Conservation (phyloP, 2,888 invertebrate species). For the Patella pellucida region DNA sequence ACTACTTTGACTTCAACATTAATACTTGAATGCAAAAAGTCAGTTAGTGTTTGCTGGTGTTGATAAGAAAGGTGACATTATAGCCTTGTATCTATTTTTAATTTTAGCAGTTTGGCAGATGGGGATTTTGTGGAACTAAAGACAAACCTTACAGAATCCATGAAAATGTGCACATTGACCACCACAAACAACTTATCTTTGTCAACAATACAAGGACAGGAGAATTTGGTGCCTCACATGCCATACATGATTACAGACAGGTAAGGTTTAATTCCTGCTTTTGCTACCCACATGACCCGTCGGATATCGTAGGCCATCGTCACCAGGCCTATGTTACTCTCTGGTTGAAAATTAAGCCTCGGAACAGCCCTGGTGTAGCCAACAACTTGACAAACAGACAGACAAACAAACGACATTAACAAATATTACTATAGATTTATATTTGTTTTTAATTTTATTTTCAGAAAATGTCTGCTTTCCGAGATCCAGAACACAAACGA, state of each 20-base stretch:
- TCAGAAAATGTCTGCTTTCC: conserved; percentile 1
- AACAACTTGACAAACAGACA: no score
- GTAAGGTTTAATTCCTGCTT: not conserved
- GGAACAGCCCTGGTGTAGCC: no score
- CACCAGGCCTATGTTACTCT: no score
- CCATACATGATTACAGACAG: not conserved
- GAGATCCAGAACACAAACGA: not conserved
- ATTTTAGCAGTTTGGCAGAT: not conserved
- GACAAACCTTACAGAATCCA: not conserved
- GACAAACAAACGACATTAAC: no score
- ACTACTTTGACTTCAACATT: not conserved
- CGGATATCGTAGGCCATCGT: no score
- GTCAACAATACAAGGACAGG: not conserved
- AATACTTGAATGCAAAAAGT: no score
- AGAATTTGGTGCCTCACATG: not conserved
- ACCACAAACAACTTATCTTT: not conserved
- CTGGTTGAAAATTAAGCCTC: no score
- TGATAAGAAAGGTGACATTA: no score
- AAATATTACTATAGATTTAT: no score
- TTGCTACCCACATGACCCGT: no score
- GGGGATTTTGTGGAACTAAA: not conserved
- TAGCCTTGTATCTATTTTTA: not conserved
- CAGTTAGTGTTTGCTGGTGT: no score
- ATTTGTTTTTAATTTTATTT: not conserved
- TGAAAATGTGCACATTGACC: not conserved